phyloP scores from a whole-genome alignment of 2,797 vertebrate genomes.

The Myotis daubentonii region DNA sequence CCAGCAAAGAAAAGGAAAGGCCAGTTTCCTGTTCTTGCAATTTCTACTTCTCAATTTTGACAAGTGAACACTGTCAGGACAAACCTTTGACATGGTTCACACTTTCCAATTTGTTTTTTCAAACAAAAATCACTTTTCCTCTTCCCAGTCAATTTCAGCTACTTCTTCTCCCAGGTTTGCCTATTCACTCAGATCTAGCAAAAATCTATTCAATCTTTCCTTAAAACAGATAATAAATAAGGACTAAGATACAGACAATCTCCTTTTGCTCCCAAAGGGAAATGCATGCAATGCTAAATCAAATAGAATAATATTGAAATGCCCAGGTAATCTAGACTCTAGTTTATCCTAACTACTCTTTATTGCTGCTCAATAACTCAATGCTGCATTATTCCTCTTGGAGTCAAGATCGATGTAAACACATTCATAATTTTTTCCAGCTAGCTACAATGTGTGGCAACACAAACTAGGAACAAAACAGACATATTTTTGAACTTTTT shows the following conservation, averaged over 20 bases:
- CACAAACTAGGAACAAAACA: constrained; percentile 61
- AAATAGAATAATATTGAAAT: constrained; percentile 57
- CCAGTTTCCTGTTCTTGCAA: too few species aligned
- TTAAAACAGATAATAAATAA: neutral
- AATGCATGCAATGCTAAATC: neutral
- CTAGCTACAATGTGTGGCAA: constrained; percentile 34
- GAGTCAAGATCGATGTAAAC: constrained; percentile 38
- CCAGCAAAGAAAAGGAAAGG: too few species aligned
- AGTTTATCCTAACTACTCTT: constrained; percentile 65
- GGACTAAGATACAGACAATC: neutral
- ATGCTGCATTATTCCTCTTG: constrained; percentile 40
- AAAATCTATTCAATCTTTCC: neutral
- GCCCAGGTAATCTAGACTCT: constrained; percentile 54
- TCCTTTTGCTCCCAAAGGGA: neutral
- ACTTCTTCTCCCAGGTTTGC: neutral
- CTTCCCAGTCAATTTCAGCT: neutral
- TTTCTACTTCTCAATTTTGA: neutral
- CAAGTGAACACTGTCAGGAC: neutral
- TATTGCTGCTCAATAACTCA: constrained; percentile 51
- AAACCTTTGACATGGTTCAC: neutral
- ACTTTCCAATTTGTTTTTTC: neutral
- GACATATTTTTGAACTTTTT: constrained; percentile 65
- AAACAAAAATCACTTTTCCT: neutral
- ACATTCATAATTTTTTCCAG: constrained; percentile 26
- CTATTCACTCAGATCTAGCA: neutral